These are phyloP conservation scores for Cheilinus undulatus DNA, from an alignment of 2,113 vertebrate species.

Conservation along the genomic window DNA sequence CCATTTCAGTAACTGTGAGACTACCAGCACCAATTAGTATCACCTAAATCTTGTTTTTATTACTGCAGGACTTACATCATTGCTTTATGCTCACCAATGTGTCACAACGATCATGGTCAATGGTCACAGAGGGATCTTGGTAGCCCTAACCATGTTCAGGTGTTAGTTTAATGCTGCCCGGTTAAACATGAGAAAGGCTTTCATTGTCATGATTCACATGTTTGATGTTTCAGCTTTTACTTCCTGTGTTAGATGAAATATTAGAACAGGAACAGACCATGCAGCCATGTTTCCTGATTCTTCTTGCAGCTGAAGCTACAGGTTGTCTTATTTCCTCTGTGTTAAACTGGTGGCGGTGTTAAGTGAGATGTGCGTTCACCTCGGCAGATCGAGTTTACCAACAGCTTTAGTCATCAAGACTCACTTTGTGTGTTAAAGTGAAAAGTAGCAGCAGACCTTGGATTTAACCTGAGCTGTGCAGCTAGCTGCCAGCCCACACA, in stretches of 20 bases:
- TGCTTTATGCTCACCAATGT: too few relatives aligned
- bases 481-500: not conserved
- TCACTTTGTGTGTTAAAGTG: not conserved
- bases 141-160: too few relatives aligned
- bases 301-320: constrained; percentile 1
- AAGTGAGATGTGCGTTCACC: constrained; percentile 2
- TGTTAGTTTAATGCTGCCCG: too few relatives aligned
- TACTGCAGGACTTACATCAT: too few relatives aligned
- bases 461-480: constrained; percentile 11
- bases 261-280: too few relatives aligned
- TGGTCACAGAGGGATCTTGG: too few relatives aligned
- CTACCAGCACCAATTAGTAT: too few relatives aligned
- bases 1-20: too few relatives aligned
- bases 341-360: not conserved
- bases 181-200: too few relatives aligned
- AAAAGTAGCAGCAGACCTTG: constrained; percentile 1
- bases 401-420: constrained; percentile 12
- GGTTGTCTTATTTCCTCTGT: constrained; percentile 3
- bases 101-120: too few relatives aligned
- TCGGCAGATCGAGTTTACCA: not conserved
- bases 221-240: not conserved
- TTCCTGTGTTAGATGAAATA: not conserved
- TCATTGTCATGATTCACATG: not conserved
- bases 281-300: not conserved
- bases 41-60: too few relatives aligned